Base-by-base conservation (phyloP, 1,140 invertebrate species). In the Hestina assimilis region DNA sequence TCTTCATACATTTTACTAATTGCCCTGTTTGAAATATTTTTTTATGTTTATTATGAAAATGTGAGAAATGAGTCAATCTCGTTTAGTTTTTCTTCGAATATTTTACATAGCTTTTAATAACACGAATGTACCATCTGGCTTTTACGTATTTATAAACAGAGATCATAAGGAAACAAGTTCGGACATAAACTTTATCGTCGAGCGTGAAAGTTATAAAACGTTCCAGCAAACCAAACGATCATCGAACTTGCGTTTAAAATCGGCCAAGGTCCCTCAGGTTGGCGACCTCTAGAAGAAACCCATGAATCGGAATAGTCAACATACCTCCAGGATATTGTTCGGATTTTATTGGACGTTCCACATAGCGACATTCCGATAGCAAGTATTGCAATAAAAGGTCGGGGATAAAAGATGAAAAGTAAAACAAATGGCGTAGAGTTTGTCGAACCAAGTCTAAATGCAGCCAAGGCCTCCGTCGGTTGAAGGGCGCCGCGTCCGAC, bases 391-490 rank as follows among this genome's bases (percentile, higher is more conserved):
- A 79, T 75, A 83, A 80, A 79, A 79, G 63, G 63, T 72, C 65
- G 64, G 69, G n/a, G 70, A 72, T 66, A 59, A 64, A 66, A 78
- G 69, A 80, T 78, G 64, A 78, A 79, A 77, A 80, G 66, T 79
- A 78, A 84, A 83, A 79, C 69, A 63, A 83, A 73, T 72, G 63
- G 67, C 71, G 66, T 60, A 47, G 71, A 84, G 83, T 85, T 73
- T 76, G 63, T 77, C 81, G 83, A 84, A 85, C 83, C 59, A 73
- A 72, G 74, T 76, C 83, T 87, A 87, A 85, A 87, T 83, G 69
- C 80, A 85, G 73, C 77, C 81, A 85, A 87, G 83, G 83, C 79
- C 80, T 81, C 69, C 66, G 56, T 69, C 48, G 61, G 70, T 79
- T 87, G 82, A 87, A 87, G 83, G 83, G 82, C 84, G 76, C 69